phyloP scores from a whole-genome alignment of 1,140 invertebrate genomes.

The Tetraneura akinire region DNA sequence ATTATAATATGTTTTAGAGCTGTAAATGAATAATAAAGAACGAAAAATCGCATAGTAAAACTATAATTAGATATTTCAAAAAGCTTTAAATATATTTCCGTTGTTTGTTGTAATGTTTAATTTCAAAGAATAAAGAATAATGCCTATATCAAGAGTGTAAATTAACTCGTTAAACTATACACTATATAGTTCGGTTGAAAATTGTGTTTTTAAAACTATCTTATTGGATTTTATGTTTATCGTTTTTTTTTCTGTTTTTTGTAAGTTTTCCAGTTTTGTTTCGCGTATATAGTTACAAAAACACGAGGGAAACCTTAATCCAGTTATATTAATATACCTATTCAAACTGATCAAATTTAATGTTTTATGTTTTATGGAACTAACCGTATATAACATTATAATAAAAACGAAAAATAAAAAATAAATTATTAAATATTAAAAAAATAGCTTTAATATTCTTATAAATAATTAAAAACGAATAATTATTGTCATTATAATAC shows the following conservation, averaged over 20 bases:
- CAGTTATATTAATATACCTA: conserved; percentile 16
- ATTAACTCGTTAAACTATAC: conserved; percentile 20
- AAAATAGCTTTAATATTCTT: not conserved
- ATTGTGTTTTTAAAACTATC: conserved; percentile 33
- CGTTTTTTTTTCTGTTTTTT: no score
- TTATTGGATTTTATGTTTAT: conserved; percentile 32
- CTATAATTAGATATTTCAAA: not conserved
- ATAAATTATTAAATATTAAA: not conserved
- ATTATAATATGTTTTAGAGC: not conserved
- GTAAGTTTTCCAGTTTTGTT: conserved; percentile 10
- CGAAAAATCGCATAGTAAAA: not conserved
- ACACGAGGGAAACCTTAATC: not conserved
- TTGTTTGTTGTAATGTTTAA: not conserved
- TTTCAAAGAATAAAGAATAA: not conserved
- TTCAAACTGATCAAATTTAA: conserved; percentile 6
- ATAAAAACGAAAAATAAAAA: not conserved
- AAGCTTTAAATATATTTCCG: not conserved
- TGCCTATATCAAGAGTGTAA: not conserved
- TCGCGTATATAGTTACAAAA: not conserved
- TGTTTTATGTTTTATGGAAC: conserved; percentile 4
- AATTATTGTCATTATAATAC: no score
- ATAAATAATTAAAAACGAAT: not conserved
- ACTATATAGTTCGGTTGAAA: conserved; percentile 25
- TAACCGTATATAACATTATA: no score
- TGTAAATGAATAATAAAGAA: not conserved